These are phyloP conservation scores for Drosophila pseudoobscura DNA, from an alignment of 1,140 invertebrate species.

Conservation along the genomic window DNA sequence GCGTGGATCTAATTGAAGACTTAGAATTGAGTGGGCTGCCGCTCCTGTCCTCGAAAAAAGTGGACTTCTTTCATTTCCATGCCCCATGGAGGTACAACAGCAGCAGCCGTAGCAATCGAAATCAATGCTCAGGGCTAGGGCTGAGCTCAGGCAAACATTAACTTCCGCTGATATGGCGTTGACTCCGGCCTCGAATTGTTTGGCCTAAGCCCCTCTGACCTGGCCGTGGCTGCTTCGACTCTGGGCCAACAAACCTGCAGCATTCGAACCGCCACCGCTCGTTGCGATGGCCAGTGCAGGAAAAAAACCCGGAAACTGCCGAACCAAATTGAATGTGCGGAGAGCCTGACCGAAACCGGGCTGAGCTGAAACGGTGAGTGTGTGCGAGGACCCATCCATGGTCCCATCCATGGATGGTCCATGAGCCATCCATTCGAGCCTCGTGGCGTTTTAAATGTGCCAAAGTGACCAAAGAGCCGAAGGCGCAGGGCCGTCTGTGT, in stretches of 20 bases:
- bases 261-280: not conserved
- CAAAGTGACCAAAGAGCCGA: slow-evolving; percentile 59
- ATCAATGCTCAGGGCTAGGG: slow-evolving; percentile 32
- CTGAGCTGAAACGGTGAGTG: slow-evolving; percentile 8
- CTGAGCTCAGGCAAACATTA: slow-evolving; percentile 49
- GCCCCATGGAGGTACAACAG: not conserved
- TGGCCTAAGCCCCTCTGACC: slow-evolving; percentile 14
- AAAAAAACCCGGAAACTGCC: slow-evolving; percentile 52
- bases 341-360: slow-evolving; percentile 20
- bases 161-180: slow-evolving; percentile 39
- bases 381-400: too few relatives aligned
- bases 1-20: slow-evolving; percentile 39
- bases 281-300: not conserved
- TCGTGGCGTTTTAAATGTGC: slow-evolving; percentile 63
- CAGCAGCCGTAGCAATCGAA: slow-evolving; percentile 17
- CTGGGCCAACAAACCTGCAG: slow-evolving; percentile 14
- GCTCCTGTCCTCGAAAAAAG: slow-evolving; percentile 12
- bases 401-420: slow-evolving; percentile 5
- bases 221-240: not conserved
- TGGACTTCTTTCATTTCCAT: slow-evolving; percentile 47
- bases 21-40: slow-evolving; percentile 4
- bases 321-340: slow-evolving; percentile 65
- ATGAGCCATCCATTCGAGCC: slow-evolving; percentile 24
- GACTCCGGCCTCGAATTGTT: slow-evolving; percentile 2
- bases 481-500: slow-evolving; percentile 45